Base-by-base conservation (phyloP, 2,888 invertebrate species). In the Heteromyza rotundicornis region DNA sequence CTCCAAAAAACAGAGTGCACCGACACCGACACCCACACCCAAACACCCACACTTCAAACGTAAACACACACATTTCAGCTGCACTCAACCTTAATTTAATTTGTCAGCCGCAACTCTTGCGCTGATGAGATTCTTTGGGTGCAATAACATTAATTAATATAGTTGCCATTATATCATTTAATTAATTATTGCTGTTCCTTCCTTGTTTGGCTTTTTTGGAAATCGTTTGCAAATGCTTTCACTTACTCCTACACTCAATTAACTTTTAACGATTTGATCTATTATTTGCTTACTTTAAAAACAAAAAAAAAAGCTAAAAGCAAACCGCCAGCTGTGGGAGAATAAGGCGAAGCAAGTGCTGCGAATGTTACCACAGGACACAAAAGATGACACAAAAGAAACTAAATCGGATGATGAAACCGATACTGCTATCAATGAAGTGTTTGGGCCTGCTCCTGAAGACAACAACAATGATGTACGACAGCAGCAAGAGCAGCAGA, bases 271-370 rank as follows among this genome's bases (percentile, higher is more conserved):
- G 60, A 24, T 60, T 60, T 64, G 60, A n/a, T n/a, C n/a, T n/a
- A n/a, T n/a, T n/a, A n/a, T n/a, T n/a, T n/a, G n/a, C n/a, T n/a
- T 24, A 17, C 36, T 62, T 58, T 35, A n/a, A n/a, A n/a, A 36
- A 47, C 19, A 50, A 17, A 22, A 59, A 51, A 62, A 57, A 57
- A 67, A 83, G 83, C 77, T 83, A 74, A 83, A 80, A 75, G 82
- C 81, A 60, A 82, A 84, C 76, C 80, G 81, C 69, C 76, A 78
- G 64, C 72, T 82, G 60, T 84, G 83, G 83, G 82, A 84, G 77
- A 80, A 76, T 77, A 82, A 82, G 67, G 84, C 82, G 16, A 81
- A 83, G 63, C 76, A 84, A 74, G 77, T 84, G 63, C 68, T 84
- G 59, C 76, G 78, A 64, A 72, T 82, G 64, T 64, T 68, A 57